Evolutionary conservation across 2,888 invertebrate genomes (phyloP), one percentile per base, ranked within the genome.

Genomic region (Tetheella fluctuosa): DNA sequence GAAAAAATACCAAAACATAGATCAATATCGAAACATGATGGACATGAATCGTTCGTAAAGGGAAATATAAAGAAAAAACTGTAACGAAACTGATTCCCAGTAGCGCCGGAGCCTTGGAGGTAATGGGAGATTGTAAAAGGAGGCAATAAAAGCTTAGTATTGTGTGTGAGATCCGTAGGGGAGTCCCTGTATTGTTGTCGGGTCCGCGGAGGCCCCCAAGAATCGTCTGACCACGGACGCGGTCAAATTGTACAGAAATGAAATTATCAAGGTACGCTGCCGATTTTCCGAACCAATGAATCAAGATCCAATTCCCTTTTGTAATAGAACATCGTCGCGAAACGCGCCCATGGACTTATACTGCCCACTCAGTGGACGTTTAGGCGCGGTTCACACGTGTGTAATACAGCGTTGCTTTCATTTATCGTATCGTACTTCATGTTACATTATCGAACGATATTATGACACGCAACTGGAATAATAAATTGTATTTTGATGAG

Each of bases 201-300:
- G 85, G 84, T 81, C 91, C 90, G 81, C 83, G 78, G 90, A 86
- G 91, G 86, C 83, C 87, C 86, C 87, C 85, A 89, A 89, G 90
- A 90, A 89, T 89, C 90, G 91, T 79, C 91, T 89, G 91, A 91
- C 91, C 91, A 90, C 90, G 88, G 88, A 83, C 88, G 89, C 92
- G 93, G 91, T 92, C 93, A 93, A 93, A 93, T 93, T 93, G 93
- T 93, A 92, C 92, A 93, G 93, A 93, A 93, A 93, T 93, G 93
- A 92, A 93, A 93, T 93, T 93, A 93, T 93, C 93, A 93, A 93
- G 93, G 93, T 92, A 92, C 93, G 91, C 86, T 92, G 90, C 91
- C 93, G 93, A 93, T 93, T 93, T 93, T 93, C 93, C 91, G 93
- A 90, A 87, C 93, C 93, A 93, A 93, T 93, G 93, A 93, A 91